A percentile compares a stretch with the other conserved stretches of the same genome.
These are phyloP conservation scores for Bombyx mori DNA, from an alignment of 1,140 invertebrate genomes.

Conservation along the genomic window DNA sequence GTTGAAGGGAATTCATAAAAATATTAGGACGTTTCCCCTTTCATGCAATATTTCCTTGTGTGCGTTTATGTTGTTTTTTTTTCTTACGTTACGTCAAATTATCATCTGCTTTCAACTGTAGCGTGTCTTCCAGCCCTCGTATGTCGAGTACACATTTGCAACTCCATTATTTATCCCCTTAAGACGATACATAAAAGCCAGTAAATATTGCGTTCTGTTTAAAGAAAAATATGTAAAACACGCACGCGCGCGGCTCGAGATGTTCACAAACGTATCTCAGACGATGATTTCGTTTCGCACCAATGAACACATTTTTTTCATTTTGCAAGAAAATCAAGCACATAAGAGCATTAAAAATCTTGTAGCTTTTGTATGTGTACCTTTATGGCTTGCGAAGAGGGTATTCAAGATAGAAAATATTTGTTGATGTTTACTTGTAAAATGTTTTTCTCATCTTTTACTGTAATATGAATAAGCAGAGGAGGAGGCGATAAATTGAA, in stretches of 20 bases:
- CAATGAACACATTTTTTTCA: slow-evolving; percentile 55
- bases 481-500: slow-evolving; percentile 34
- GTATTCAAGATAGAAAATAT: slow-evolving; percentile 36
- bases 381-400: slow-evolving; percentile 28
- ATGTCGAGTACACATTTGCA: slow-evolving; percentile 34
- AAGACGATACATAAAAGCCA: slow-evolving; percentile 41
- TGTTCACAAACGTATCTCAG: slow-evolving; percentile 45
- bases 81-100: slow-evolving; percentile 31
- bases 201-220: slow-evolving; percentile 45
- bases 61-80: slow-evolving; percentile 8
- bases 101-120: slow-evolving; percentile 24
- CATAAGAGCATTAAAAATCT: slow-evolving; percentile 47
- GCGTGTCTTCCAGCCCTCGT: slow-evolving; percentile 19
- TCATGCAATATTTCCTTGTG: slow-evolving; percentile 2
- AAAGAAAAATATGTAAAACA: slow-evolving; percentile 57
- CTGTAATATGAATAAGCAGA: slow-evolving; percentile 38
- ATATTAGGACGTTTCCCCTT: slow-evolving; percentile 1
- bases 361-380: slow-evolving; percentile 29
- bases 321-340: slow-evolving; percentile 44
- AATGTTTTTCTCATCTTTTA: slow-evolving; percentile 38
- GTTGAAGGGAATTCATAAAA: no score
- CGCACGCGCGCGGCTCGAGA: slow-evolving; percentile 42
- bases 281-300: slow-evolving; percentile 52
- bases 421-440: slow-evolving; percentile 36
- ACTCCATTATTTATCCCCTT: slow-evolving; percentile 50